A percentile compares a stretch with the other conserved stretches of the same genome.
Conservation (phyloP, 1,140 invertebrate species). For the Cryptotermes secundus region DNA sequence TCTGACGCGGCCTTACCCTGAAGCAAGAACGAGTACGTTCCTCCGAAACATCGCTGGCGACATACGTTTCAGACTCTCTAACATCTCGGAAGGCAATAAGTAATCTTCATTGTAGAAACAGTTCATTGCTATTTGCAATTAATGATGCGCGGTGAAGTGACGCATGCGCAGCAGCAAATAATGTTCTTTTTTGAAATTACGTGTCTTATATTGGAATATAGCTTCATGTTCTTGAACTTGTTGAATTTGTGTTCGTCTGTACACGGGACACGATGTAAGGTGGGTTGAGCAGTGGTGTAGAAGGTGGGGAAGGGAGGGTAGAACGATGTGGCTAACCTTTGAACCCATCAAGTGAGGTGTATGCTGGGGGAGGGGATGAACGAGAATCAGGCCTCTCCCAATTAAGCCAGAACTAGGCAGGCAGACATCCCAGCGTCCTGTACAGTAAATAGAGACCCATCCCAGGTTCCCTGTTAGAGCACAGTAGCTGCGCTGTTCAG, state of each 20-base stretch:
- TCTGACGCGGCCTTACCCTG: too few species aligned
- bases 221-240: neutral
- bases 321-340: conserved; percentile 17
- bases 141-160: too few species aligned
- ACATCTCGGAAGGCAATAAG: too few species aligned
- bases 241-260: neutral
- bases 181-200: too few species aligned
- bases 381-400: neutral
- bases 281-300: neutral
- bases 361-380: neutral
- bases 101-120: too few species aligned
- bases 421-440: neutral
- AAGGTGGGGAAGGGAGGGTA: neutral
- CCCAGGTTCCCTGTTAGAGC: neutral
- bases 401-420: conserved; percentile 11
- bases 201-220: too few species aligned
- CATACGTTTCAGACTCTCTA: too few species aligned
- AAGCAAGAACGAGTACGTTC: too few species aligned
- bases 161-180: too few species aligned
- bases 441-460: conserved; percentile 6
- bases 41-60: too few species aligned
- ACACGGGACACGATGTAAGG: neutral
- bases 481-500: neutral
- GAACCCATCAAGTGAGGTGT: conserved; percentile 14
- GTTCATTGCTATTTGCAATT: too few species aligned